Evolutionary conservation across 1,140 invertebrate genomes (phyloP), one percentile per base, ranked within the genome.

Genomic region (Lasaia peninsularis): DNA sequence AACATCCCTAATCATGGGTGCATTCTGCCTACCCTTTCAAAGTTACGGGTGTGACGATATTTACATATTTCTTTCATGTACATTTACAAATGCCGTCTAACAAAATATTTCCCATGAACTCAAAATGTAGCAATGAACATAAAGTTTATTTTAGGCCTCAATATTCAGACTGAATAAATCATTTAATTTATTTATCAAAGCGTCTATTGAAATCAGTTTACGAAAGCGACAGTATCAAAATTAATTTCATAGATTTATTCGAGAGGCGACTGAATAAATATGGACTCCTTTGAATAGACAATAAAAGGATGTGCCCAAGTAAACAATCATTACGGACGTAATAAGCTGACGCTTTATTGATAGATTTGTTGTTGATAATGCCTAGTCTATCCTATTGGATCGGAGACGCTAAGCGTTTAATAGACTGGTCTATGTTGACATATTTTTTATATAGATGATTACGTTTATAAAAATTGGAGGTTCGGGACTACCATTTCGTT

Each of bases 241-340:
- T 40, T 40, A 40, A 40, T 40, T 16, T 40, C 35, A 40, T 40
- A 40, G 35, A 40, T 40, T 40, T 40, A 40, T 40, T 40, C 35
- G 35, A 40, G 35, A 40, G 14, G 12, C 6, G 35, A 14, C 35
- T 40, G 35, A 40, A 40, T 40, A 40, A 12, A 40, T 40, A 18
- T n/a, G 12, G 14, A 40, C 14, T 16, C 37, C 37, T 40, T 40
- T 40, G 16, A 40, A 40, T 40, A 40, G 35, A 37, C 12, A 37
- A 37, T 28, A 37, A 8, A 7, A 14, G 35, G 35, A 37, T 37
- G 14, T 16, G 14, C 12, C 35, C n/a, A 37, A 37, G 35, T 37
- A 37, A 37, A 37, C 35, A 37, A 14, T 37, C 35, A 37, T 37
- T 37, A 37, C 7, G 12, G 35, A 37, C 8, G 12, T 37, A 37